Conservation (phyloP, 2,797 vertebrate genomes). For the Cossypha niveicapilla region DNA sequence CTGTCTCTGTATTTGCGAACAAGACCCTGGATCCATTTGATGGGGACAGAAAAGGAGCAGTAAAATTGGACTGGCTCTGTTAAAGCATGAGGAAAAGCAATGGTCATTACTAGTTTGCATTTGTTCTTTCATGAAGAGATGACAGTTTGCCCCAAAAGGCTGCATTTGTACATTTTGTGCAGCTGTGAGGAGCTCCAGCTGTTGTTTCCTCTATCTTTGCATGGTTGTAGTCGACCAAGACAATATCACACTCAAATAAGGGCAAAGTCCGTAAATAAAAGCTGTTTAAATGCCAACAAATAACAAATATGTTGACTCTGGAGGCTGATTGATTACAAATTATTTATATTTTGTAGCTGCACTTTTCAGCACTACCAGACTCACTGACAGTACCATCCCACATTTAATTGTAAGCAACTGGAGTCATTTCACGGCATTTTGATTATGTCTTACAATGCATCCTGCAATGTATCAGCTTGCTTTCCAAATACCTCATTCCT, state of each 20-base stretch:
- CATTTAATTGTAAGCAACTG: not conserved
- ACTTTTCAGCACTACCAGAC: not conserved
- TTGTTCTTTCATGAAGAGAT: not conserved
- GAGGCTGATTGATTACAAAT: not conserved
- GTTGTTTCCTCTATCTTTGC: not conserved
- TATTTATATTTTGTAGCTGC: not conserved
- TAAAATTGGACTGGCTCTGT: not conserved
- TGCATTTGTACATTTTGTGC: not conserved
- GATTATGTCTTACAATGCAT: not conserved
- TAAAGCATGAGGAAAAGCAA: not conserved
- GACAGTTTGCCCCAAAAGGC: not conserved
- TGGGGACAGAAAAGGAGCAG: not conserved
- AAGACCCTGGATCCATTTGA: not conserved
- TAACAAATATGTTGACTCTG: not conserved
- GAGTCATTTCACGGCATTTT: not conserved
- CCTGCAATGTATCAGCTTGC: not conserved
- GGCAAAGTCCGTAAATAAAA: not conserved
- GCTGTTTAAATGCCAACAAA: not conserved
- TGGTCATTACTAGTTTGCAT: not conserved
- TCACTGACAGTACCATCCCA: not conserved
- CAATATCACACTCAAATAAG: not conserved
- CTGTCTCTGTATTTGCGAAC: not conserved
- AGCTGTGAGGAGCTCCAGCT: not conserved
- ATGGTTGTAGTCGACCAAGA: accelerated
- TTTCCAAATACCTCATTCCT: not conserved